These are phyloP conservation scores for Clarias laeviceps DNA, from an alignment of 2,797 vertebrate genomes.

Conservation along the genomic window DNA sequence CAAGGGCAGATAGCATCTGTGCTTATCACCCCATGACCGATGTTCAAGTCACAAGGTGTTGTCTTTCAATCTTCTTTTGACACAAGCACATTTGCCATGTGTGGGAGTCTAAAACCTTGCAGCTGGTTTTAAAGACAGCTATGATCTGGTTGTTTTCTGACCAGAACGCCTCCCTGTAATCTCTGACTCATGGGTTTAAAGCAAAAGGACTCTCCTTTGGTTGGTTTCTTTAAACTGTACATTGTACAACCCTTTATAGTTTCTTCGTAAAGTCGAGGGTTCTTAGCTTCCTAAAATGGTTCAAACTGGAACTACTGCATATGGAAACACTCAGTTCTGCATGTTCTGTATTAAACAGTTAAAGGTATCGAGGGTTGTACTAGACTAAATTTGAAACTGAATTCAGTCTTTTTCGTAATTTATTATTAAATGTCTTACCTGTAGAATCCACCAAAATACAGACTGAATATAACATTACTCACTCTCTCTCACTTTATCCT, in stretches of 20 bases:
- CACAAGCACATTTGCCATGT: not conserved
- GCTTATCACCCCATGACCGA: constrained; percentile 47
- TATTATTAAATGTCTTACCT: not conserved
- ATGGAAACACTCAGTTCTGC: not conserved
- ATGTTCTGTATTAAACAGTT: constrained; percentile 3
- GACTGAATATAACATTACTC: not conserved
- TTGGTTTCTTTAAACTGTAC: not conserved
- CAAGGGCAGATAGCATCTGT: constrained; percentile 36
- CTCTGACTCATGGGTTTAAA: not conserved
- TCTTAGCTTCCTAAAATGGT: not conserved
- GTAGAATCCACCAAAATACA: constrained; percentile 9
- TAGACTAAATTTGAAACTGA: not conserved
- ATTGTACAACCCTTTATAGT: not conserved
- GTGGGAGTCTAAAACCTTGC: constrained; percentile 39
- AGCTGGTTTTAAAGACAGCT: constrained; percentile 47
- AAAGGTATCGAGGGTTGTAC: not conserved
- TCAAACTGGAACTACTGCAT: not conserved
- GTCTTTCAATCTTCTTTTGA: constrained; percentile 45
- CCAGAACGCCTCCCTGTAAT: not conserved
- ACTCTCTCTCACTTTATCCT: no score
- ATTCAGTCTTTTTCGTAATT: not conserved
- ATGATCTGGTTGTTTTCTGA: constrained; percentile 15
- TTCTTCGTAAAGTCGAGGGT: not conserved
- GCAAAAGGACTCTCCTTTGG: not conserved
- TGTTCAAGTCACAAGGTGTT: constrained; percentile 46